Base-by-base conservation (phyloP, 2,888 invertebrate genomes). In the Apantesis nais region DNA sequence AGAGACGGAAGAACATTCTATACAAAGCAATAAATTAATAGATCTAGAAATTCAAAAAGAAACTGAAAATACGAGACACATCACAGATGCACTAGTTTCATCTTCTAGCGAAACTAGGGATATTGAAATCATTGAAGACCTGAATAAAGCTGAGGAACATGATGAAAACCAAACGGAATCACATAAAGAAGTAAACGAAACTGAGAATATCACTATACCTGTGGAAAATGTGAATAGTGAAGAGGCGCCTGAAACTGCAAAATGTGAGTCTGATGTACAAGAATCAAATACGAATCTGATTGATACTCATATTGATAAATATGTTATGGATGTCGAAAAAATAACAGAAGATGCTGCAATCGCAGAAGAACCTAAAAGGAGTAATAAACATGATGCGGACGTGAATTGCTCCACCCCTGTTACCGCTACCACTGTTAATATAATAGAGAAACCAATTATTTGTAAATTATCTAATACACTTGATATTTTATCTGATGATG, bases 401-500 rank as follows among this genome's bases (percentile, higher is more conserved):
- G 4, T 58, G 37, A 76, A 67, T 29, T 67, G 70, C 31, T 41
- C 74, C 31, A 25, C 8, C 25, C 14, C 66, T n/a, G 52, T 48
- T 41, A 61, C 52, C 31, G 66, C 14, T 61, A 44, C 41, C 29
- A 41, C 67, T 55, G 70, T 66, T 48, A 68, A 37, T 68, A 77
- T 34, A 44, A 48, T 19, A 55, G 79, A 77, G 48, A 73, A 81
- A 62, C 80, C 85, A 64, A 68, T 85, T 64, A 78, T 90, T 67
- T 88, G 88, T 75, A 93, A 90, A 78, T 80, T 93, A 61, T 91
- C 91, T 22, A 92, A 93, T 75, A 93, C 89, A 29, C 83, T 94
- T 72, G 88, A 94, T 78, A 93, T 93, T 76, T 83, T 94, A 44
- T 92, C 93, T 52, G 93, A 95, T 80, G 94, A 95, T 44, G 93